Evolutionary conservation across 1,140 invertebrate species (phyloP), one percentile per base, ranked within the genome.

Genomic region (Bombyx mandarina): DNA sequence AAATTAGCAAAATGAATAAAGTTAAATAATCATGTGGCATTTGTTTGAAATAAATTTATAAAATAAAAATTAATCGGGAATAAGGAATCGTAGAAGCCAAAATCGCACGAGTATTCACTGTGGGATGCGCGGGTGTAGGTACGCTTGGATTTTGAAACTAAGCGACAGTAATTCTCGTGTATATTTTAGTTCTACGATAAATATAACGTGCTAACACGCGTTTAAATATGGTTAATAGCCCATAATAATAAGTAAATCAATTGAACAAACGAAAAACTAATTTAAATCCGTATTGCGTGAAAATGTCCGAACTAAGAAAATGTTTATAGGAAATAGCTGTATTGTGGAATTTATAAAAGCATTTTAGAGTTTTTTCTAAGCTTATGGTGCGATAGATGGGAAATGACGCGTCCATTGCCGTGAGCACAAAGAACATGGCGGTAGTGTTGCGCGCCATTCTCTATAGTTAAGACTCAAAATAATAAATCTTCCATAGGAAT

Each of bases 201-300:
- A 18, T 18, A 18, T 18, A 18, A 18, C 26, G 4, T 35, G 26
- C 26, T 2, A n/a, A 49, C 12, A 49, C 48, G 48, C 22, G 48
- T 49, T 4, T 12, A 18, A 49, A 49, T 9, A 72, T 63, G 73
- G 71, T 77, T 77, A 78, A 78, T 77, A 66, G 71, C 83, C 80
- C 76, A 80, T 84, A 81, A 71, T 80, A 77, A 86, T 86, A 86
- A 84, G 83, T 82, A 81, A 83, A 86, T 83, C 79, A 81, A 80
- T 81, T 82, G 74, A 80, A 66, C 68, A 73, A 67, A 77, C 72
- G 73, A 60, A 66, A 72, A 77, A 74, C 75, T 71, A 71, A 77
- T 73, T 78, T 51, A 51, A 35, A 35, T 35, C 26, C 26, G 26
- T 35, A 35, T 5, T 35, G 26, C 26, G 26, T 35, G 26, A 35